A percentile compares a stretch with the other conserved stretches of the same genome.
phyloP scores from a whole-genome alignment of 2,113 vertebrate species.

The Calidris pugnax region DNA sequence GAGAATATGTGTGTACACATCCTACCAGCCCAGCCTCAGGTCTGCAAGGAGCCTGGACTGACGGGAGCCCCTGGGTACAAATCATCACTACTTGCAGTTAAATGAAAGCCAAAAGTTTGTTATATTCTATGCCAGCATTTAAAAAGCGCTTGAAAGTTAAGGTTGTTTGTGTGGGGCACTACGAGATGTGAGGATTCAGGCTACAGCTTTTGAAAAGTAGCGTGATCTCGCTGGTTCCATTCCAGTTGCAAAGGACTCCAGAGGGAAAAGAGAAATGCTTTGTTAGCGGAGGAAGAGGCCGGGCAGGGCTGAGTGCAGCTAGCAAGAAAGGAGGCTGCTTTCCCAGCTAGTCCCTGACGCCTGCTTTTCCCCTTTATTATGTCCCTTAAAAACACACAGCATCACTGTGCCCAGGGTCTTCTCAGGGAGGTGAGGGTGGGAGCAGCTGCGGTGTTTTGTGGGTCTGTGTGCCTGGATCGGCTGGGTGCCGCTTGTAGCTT shows the following conservation, averaged over 20 bases:
- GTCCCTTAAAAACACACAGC: not conserved
- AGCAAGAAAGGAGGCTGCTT: not conserved
- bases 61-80: not conserved
- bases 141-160: not conserved
- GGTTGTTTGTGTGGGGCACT: not conserved
- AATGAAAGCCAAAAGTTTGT: not conserved
- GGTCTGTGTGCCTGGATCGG: no score
- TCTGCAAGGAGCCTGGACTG: not conserved
- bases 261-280: conserved; percentile 34
- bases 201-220: not conserved
- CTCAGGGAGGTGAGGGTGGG: not conserved
- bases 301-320: not conserved
- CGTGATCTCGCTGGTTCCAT: not conserved
- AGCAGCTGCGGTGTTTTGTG: not conserved
- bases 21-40: not conserved
- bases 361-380: no score
- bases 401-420: not conserved
- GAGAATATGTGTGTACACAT: not conserved
- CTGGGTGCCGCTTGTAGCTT: not conserved
- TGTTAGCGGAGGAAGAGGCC: not conserved
- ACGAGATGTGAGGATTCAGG: not conserved
- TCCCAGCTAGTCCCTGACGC: not conserved
- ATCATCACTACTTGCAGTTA: not conserved
- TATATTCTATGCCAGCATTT: not conserved
- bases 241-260: not conserved